Percentiles rank a stretch among this genome's conserved stretches.
Evolutionary conservation across 2,888 invertebrate species (phyloP).

Genomic region (Tillus elongatus): DNA sequence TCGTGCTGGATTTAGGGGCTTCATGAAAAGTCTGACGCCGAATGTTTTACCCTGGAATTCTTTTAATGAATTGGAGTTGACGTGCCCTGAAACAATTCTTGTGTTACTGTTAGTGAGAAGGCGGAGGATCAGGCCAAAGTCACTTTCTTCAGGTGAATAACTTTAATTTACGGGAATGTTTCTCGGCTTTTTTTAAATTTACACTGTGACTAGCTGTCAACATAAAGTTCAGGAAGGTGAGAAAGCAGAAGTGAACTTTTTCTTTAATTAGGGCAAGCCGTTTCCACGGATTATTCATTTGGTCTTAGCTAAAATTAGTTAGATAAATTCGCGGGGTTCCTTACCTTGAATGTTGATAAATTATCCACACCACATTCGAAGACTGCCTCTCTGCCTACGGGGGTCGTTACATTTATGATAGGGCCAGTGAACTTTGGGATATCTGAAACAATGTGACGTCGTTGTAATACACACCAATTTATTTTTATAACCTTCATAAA

Average conservation of each 20-base stretch:
- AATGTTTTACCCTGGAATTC: conserved; percentile 21
- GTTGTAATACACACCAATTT: background rate
- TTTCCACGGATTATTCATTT: conserved; percentile 18
- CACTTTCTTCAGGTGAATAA: conserved; percentile 33
- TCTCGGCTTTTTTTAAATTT: conserved; percentile 31
- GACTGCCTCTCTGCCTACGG: conserved; percentile 73
- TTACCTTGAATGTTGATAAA: conserved; percentile 72
- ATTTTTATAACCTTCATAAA: background rate
- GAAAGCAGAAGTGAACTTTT: conserved; percentile 12
- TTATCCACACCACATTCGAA: conserved; percentile 76
- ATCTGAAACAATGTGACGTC: conserved; percentile 45
- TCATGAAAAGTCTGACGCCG: no score
- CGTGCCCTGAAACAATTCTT: conserved; percentile 21
- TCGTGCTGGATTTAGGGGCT: no score
- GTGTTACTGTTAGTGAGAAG: conserved; percentile 15
- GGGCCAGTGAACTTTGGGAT: conserved; percentile 75
- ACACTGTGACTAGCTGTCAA: conserved; percentile 27
- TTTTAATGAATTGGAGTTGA: conserved; percentile 27
- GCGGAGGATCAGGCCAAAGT: no score
- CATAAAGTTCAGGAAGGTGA: conserved; percentile 18
- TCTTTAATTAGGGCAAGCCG: conserved; percentile 20
- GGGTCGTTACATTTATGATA: conserved; percentile 72
- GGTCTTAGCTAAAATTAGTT: conserved; percentile 18
- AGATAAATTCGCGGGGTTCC: conserved; percentile 21
- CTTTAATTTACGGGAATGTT: conserved; percentile 34